Conservation (phyloP, 2,113 vertebrate genomes). For the Nesogale talazaci region DNA sequence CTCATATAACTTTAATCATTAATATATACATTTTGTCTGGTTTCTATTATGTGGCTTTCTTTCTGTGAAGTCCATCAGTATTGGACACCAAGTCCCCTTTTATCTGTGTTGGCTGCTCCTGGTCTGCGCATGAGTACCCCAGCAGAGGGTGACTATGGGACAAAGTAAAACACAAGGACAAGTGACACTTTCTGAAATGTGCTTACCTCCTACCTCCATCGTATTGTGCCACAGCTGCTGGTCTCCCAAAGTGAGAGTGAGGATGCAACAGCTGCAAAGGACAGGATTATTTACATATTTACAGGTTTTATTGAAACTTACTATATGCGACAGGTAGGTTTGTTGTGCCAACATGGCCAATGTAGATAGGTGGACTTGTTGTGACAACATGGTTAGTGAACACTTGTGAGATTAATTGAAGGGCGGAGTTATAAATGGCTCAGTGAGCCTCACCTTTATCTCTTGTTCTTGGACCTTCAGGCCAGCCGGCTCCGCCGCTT, state of each 20-base stretch:
- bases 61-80: slow-evolving; percentile 32
- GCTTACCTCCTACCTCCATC: background rate
- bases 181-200: background rate
- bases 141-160: background rate
- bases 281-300: slow-evolving; percentile 16
- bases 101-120: background rate
- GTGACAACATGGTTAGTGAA: too few relatives aligned
- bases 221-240: background rate
- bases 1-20: background rate
- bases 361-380: too few relatives aligned
- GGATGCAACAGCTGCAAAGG: slow-evolving; percentile 3
- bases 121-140: background rate
- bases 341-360: too few relatives aligned
- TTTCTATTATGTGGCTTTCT: background rate
- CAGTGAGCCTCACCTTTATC: too few relatives aligned
- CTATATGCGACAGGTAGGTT: too few relatives aligned
- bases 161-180: background rate
- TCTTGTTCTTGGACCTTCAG: too few relatives aligned
- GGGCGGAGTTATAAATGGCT: too few relatives aligned
- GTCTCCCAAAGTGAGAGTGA: background rate
- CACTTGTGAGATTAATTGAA: too few relatives aligned
- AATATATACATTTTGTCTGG: background rate
- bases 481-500: too few relatives aligned
- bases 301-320: slow-evolving; percentile 37
- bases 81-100: background rate